Evolutionary conservation across 2,113 vertebrate genomes (phyloP), one percentile per base, ranked within the genome.

Genomic region (Ammospiza nelsoni): DNA sequence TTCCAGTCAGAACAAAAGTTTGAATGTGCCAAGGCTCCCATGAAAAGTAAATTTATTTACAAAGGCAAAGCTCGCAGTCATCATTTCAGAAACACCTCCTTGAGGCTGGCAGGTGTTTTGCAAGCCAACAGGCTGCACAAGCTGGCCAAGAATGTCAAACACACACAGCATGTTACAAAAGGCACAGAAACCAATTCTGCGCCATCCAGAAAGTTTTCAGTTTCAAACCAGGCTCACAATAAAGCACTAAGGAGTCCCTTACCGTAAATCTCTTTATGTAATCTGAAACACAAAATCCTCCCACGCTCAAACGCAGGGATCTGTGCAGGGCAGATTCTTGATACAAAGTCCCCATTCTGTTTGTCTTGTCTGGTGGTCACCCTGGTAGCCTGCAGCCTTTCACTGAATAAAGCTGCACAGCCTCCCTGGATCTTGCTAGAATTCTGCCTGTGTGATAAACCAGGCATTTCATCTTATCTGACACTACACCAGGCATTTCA

Each of bases 241-340:
- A 90, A 66, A 84, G 52, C 35, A 48, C 61, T 11, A 16, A 31
- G 31, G n/a, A 68, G 27, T 54, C 27, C 65, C 98, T 98, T 98
- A 99, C 98, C 98, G 95, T 97, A 72, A 98, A 98, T 89, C 96
- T 98, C 96, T 98, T 96, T 51, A 97, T 96, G 97, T 98, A 98
- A 97, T 98, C 97, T 6, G 98, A 98, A 15, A 98, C 98, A 74
- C 94, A 97, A 85, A 97, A 98, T 89, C 98, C 98, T 84, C 98
- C 98, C 91, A 98, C 91, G 89, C 96, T 96, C 87, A 98, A 95
- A 68, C 95, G 92, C 15, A 97, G 92, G 25, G 97, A 97, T 78
- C 97, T 94, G 90, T 88, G 94, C 78, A 98, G 92, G 19, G 98
- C 75, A 41, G 91, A 95, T 29, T 94, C 59, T 13, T 96, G 97